phyloP scores from a whole-genome alignment of 2,113 vertebrate genomes.

The Carlito syrichta region DNA sequence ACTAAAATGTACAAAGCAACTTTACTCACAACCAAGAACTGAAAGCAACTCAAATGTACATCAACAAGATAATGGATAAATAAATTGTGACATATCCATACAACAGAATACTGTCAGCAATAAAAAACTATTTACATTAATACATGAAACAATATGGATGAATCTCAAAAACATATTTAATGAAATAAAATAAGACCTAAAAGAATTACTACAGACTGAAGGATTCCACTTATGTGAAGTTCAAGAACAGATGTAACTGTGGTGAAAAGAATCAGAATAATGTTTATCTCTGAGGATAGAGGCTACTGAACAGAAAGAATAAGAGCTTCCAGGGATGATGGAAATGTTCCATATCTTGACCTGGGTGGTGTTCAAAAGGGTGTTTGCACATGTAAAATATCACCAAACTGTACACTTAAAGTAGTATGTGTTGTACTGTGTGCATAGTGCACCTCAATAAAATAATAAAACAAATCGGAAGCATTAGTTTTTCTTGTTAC shows the following conservation, averaged over 20 bases:
- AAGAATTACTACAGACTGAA: not conserved
- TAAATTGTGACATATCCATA: not conserved
- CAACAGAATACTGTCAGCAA: not conserved
- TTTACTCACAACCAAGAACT: not conserved
- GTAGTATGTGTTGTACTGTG: no score
- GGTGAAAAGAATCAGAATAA: not conserved
- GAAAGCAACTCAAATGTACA: not conserved
- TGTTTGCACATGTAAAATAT: not conserved
- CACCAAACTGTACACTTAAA: not conserved
- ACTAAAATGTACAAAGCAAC: not conserved
- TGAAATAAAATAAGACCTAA: not conserved
- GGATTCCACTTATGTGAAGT: not conserved
- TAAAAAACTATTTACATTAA: not conserved
- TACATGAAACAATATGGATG: not conserved
- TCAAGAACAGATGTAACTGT: not conserved
- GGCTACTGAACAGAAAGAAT: not conserved
- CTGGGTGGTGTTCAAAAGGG: not conserved
- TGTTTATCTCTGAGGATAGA: not conserved
- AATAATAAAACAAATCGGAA: not conserved
- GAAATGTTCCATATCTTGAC: not conserved
- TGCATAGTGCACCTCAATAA: not conserved
- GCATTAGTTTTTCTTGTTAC: not conserved
- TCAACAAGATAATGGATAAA: not conserved
- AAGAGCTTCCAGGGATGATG: not conserved
- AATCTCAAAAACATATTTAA: not conserved